Base-by-base conservation (phyloP, 2,888 invertebrate species). In the Amiota minor region DNA sequence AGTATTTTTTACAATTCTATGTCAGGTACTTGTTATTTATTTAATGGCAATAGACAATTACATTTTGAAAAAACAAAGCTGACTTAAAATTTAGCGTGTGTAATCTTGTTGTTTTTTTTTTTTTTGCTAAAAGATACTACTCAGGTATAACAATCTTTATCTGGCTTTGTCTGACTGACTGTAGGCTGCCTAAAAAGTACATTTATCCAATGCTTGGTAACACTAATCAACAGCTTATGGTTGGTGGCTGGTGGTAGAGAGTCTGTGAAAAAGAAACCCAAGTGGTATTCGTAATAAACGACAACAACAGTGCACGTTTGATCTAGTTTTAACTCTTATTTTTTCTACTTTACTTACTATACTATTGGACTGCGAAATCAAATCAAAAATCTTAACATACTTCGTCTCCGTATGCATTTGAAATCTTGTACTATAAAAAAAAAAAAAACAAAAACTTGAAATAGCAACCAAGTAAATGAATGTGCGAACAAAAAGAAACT, bases 141-240 rank as follows among this genome's bases (percentile, higher is more conserved):
- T 59, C 59, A 59, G 9, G 3, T 35, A 35, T 35, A 35, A 18
- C 59, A 20, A 20, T 16, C 45, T 47, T 47, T 65, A 65, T 47
- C 65, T 65, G 14, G 18, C 65, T 47, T 47, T 47, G 65, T 65
- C 65, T 45, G 62, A 12, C 53, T 59, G 59, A 20, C 47, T 47
- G 47, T 65, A 11, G 65, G 47, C 47, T 47, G 65, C 16, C 65
- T 47, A 16, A 18, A 65, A 18, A 64, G 16, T 46, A 64, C 47
- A 64, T 64, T 47, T 12, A 65, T 1, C 46, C 49, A 65, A 65
- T 65, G 65, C 65, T 59, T 59, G 16, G 65, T 65, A 65, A 65
- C 65, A 47, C 65, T 65, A 65, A 65, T 65, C 65, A 65, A 65
- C 65, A 47, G 65, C 65, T 65, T 18, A 47, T 18, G 47, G 65